Conservation (phyloP, 2,797 vertebrate species). For the Pterois miles region DNA sequence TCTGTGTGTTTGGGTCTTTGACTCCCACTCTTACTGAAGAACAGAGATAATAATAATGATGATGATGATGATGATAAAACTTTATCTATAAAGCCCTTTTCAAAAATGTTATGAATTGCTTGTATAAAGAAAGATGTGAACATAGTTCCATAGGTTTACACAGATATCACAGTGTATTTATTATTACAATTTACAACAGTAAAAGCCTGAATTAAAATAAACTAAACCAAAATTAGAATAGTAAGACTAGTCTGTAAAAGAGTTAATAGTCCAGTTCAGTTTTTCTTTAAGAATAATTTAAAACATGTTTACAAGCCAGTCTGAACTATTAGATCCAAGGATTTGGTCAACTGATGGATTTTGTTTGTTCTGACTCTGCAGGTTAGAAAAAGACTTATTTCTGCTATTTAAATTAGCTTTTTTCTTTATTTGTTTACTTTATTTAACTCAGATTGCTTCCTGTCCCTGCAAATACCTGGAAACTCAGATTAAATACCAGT, state of each 20-base stretch:
- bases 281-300: neutral
- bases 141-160: neutral
- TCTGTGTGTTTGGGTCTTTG: slow-evolving; percentile 23
- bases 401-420: neutral
- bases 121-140: neutral
- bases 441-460: neutral
- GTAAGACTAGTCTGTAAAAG: neutral
- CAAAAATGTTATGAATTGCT: neutral
- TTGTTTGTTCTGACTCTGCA: too few relatives aligned
- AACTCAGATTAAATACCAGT: neutral
- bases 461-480: neutral
- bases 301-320: neutral
- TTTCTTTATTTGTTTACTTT: neutral
- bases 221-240: neutral
- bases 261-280: neutral
- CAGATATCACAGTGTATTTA: neutral
- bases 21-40: slow-evolving; percentile 26
- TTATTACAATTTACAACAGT: neutral
- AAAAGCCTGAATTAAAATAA: neutral
- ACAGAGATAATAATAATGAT: slow-evolving; percentile 3
- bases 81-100: slow-evolving; percentile 10
- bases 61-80: neutral
- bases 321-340: neutral
- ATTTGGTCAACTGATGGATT: neutral
- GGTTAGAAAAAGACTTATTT: neutral